These are phyloP conservation scores for Nebria brevicollis DNA, from an alignment of 2,888 invertebrate species.

Conservation along the genomic window DNA sequence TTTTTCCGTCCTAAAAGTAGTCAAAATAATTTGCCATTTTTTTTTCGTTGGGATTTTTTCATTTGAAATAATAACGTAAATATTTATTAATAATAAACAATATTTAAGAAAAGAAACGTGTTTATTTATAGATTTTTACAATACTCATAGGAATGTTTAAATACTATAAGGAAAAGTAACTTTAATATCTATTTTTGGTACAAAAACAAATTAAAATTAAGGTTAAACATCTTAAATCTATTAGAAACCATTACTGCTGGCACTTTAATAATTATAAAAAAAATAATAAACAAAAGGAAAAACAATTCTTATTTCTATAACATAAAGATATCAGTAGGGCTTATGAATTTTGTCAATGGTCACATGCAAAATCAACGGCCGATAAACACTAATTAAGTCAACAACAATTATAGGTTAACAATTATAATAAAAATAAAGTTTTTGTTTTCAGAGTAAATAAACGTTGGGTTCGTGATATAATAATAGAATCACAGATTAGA, in stretches of 20 bases:
- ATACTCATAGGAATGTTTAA: background rate
- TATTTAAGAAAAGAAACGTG: background rate
- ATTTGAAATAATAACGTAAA: too few relatives aligned
- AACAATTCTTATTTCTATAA: slow-evolving; percentile 4
- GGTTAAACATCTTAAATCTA: background rate
- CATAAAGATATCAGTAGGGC: background rate
- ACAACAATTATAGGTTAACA: background rate
- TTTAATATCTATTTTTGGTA: background rate
- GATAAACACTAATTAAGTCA: background rate
- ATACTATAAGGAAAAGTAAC: background rate
- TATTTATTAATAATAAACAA: background rate
- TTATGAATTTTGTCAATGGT: background rate
- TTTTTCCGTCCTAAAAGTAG: too few relatives aligned
- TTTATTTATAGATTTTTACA: background rate
- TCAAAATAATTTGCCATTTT: too few relatives aligned
- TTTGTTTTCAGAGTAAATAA: background rate
- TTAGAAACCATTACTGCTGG: background rate
- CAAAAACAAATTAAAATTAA: background rate
- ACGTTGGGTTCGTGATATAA: background rate
- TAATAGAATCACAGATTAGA: background rate
- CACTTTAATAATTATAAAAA: background rate
- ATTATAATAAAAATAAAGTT: background rate
- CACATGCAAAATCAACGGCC: background rate
- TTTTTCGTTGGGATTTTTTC: too few relatives aligned
- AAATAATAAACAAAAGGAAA: background rate